Evolutionary conservation across 2,797 vertebrate species (phyloP).

Genomic region (Protosalanx chinensis): DNA sequence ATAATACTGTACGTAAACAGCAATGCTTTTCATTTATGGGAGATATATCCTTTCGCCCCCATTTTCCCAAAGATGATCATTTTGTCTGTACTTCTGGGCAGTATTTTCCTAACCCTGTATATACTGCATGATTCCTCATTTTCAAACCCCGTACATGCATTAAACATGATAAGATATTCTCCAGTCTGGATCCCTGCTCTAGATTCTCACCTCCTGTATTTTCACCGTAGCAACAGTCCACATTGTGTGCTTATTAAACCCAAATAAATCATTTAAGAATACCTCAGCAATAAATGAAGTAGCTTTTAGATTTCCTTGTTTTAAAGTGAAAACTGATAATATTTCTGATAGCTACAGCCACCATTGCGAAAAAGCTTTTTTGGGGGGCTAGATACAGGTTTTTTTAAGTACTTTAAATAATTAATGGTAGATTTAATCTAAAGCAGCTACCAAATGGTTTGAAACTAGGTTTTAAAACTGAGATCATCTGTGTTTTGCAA

Average conservation of each 20-base stretch:
- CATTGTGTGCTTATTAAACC: background rate
- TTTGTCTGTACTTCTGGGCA: too few species aligned
- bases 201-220: too few species aligned
- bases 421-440: slow-evolving; percentile 20
- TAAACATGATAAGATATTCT: too few species aligned
- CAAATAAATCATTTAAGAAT: background rate
- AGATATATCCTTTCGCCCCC: too few species aligned
- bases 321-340: slow-evolving; percentile 17
- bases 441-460: slow-evolving; percentile 2
- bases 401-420: slow-evolving; percentile 27
- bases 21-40: too few species aligned
- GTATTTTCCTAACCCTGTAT: too few species aligned
- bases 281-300: background rate
- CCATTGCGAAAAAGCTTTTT: background rate
- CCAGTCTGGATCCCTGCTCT: too few species aligned
- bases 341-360: slow-evolving; percentile 4
- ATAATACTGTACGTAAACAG: background rate
- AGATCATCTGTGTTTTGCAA: background rate
- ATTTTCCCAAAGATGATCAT: too few species aligned
- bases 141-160: too few species aligned
- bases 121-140: too few species aligned
- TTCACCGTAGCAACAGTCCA: background rate
- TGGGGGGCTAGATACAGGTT: background rate
- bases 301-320: slow-evolving; percentile 5
- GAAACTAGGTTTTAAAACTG: slow-evolving; percentile 11